phyloP scores from a whole-genome alignment of 2,888 invertebrate species.

The Leucoma salicis region DNA sequence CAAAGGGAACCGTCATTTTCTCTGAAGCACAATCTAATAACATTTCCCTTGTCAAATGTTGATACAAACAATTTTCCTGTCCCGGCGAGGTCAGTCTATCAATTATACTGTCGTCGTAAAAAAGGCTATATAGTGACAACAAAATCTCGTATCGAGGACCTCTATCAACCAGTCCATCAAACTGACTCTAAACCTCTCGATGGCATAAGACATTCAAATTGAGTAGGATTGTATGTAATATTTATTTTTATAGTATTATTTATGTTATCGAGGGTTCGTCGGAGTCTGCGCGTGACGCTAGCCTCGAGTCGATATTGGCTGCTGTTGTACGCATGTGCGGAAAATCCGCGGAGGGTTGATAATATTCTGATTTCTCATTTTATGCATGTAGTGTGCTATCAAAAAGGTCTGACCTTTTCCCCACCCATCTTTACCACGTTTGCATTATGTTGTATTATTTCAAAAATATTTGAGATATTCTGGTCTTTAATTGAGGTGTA shows the following conservation, averaged over 20 bases:
- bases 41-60: constrained; percentile 37
- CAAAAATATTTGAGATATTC: no score
- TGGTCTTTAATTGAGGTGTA: no score
- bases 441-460: no score
- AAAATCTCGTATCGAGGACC: constrained; percentile 36
- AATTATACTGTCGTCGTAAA: constrained; percentile 49
- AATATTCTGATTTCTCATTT: constrained; percentile 74
- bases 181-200: constrained; percentile 32
- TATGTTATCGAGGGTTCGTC: constrained; percentile 52
- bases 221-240: constrained; percentile 63
- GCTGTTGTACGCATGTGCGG: constrained; percentile 70
- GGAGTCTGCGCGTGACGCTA: constrained; percentile 62
- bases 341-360: constrained; percentile 52
- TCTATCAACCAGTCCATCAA: constrained; percentile 42
- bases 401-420: constrained; percentile 55
- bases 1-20: neutral
- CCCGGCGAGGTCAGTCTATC: constrained; percentile 41
- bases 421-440: constrained; percentile 41
- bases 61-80: constrained; percentile 31
- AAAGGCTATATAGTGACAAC: constrained; percentile 30
- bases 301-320: constrained; percentile 59
- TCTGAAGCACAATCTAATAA: constrained; percentile 3
- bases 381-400: constrained; percentile 68
- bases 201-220: constrained; percentile 61
- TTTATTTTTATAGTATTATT: constrained; percentile 78